These are phyloP conservation scores for Lasioglossum oenotherae DNA, from an alignment of 2,888 invertebrate genomes.

Conservation along the genomic window DNA sequence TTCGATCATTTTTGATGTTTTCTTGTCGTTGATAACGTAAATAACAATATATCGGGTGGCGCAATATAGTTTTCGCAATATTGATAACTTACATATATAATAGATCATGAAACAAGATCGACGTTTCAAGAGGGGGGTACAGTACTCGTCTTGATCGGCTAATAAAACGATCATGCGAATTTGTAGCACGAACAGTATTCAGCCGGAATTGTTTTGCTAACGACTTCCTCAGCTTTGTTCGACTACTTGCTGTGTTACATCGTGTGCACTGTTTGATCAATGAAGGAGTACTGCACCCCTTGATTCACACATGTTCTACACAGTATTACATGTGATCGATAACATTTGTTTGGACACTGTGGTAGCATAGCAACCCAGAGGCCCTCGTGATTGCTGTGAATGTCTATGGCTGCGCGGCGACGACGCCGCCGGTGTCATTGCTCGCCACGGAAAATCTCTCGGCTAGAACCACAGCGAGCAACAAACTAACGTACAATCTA, in stretches of 20 bases:
- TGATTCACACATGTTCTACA: constrained; percentile 50
- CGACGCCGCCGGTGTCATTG: constrained; percentile 27
- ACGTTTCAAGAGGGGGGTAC: too few species aligned
- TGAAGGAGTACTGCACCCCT: constrained; percentile 65
- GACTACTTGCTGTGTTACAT: constrained; percentile 45
- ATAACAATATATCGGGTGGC: too few species aligned
- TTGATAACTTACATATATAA: too few species aligned
- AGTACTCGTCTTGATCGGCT: neutral
- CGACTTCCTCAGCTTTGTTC: neutral
- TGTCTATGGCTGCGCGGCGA: constrained; percentile 22
- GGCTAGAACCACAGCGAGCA: neutral
- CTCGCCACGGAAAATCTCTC: neutral
- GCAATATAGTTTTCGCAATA: too few species aligned
- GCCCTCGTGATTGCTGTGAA: constrained; percentile 38
- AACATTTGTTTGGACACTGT: constrained; percentile 79
- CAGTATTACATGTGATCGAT: constrained; percentile 73
- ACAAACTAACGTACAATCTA: neutral
- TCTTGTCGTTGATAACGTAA: too few species aligned
- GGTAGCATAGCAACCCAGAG: constrained; percentile 77
- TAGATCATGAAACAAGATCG: too few species aligned
- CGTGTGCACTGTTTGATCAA: constrained; percentile 75
- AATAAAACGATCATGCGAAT: neutral
- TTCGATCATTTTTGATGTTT: too few species aligned
- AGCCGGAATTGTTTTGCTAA: neutral
- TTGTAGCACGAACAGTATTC: neutral